A percentile compares a stretch with the other conserved stretches of the same genome.
Evolutionary conservation across 2,797 vertebrate genomes (phyloP).

Genomic region (Crax fasciolata): DNA sequence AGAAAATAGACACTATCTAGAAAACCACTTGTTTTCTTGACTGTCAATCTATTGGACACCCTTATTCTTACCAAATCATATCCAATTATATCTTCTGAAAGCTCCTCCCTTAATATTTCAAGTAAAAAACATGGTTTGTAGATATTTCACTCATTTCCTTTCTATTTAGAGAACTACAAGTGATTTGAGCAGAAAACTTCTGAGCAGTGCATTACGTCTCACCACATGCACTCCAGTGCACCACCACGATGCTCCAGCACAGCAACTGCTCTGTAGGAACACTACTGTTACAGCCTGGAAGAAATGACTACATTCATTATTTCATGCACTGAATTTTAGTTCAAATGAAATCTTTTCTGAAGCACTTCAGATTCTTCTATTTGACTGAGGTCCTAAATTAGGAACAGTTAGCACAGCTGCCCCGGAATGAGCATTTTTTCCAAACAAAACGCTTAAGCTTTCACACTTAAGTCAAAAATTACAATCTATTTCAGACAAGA

Average conservation of each 20-base stretch:
- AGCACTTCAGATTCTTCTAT: neutral
- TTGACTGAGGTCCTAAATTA: neutral
- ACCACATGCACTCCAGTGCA: neutral
- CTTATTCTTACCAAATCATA: neutral
- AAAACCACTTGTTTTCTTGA: too few species aligned
- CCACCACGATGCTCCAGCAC: neutral
- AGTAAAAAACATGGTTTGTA: neutral
- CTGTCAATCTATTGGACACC: rapidly evolving
- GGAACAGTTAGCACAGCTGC: neutral
- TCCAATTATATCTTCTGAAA: neutral
- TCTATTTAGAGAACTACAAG: neutral
- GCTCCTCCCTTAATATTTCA: neutral
- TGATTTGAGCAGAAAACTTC: neutral
- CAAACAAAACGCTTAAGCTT: neutral
- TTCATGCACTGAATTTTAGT: neutral
- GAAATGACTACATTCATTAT: neutral
- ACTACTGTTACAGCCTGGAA: neutral
- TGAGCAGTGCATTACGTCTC: neutral
- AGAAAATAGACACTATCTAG: neutral
- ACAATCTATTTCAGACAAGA: rapidly evolving
- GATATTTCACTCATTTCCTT: neutral
- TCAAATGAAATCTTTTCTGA: neutral
- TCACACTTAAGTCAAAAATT: neutral
- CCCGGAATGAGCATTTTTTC: neutral
- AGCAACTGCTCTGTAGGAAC: neutral